Evolutionary conservation across 2,797 vertebrate species (phyloP).

Genomic region (Capromys pilorides): DNA sequence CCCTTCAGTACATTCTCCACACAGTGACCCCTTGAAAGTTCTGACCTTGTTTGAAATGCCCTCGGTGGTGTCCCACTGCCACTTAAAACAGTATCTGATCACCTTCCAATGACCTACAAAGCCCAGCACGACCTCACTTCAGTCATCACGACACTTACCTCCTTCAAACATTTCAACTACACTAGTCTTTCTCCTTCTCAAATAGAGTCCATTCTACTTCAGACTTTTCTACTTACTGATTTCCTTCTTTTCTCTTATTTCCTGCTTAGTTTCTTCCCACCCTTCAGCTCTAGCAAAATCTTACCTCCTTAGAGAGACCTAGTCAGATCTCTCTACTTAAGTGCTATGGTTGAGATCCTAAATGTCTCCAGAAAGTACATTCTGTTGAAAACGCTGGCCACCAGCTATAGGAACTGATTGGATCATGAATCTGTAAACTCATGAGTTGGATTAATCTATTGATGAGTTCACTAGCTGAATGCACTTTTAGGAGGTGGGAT

Average conservation of each 20-base stretch:
- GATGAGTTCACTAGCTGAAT: neutral
- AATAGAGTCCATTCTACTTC: neutral
- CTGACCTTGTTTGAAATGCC: neutral
- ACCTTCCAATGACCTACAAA: neutral
- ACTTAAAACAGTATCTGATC: neutral
- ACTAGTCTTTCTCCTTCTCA: neutral
- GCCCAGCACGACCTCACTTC: neutral
- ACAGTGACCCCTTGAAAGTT: neutral
- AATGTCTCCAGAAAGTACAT: neutral
- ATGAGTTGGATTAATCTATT: neutral
- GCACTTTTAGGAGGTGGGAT: neutral
- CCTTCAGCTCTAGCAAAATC: neutral
- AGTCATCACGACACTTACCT: neutral
- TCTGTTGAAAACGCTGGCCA: neutral
- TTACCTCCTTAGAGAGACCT: neutral
- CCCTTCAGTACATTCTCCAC: neutral
- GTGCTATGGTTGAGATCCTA: neutral
- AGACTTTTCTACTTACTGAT: neutral
- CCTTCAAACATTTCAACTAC: neutral
- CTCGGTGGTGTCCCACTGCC: neutral
- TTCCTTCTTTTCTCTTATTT: conserved; percentile 10
- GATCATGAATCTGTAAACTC: neutral
- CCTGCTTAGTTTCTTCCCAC: neutral
- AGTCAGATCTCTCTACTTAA: neutral
- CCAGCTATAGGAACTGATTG: neutral